Evolutionary conservation across 2,113 vertebrate species (phyloP).

Genomic region (Zosterops pallidus): DNA sequence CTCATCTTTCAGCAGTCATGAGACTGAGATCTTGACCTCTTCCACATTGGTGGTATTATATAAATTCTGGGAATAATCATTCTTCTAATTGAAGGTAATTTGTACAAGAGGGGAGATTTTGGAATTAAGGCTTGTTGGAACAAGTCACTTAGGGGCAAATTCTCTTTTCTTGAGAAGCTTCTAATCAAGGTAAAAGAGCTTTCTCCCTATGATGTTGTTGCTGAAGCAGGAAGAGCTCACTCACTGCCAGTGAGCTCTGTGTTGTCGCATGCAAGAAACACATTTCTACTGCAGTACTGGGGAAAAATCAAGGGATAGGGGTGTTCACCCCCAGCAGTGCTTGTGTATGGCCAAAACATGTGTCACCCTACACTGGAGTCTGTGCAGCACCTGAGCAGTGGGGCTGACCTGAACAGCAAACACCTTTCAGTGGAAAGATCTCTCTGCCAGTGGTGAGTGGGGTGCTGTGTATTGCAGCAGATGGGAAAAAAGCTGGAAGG

Average conservation of each 20-base stretch:
- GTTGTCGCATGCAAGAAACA: background rate
- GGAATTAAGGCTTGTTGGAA: background rate
- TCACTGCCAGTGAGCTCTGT: background rate
- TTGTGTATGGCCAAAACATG: background rate
- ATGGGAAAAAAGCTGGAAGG: background rate
- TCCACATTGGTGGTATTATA: background rate
- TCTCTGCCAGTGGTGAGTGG: background rate
- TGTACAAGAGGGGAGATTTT: background rate
- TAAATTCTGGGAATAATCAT: slow-evolving; percentile 3
- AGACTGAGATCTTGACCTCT: background rate
- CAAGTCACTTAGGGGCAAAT: background rate
- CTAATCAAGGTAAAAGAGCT: background rate
- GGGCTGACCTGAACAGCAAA: background rate
- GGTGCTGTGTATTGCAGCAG: background rate
- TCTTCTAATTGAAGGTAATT: slow-evolving; percentile 3
- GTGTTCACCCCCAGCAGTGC: background rate
- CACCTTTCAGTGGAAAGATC: background rate
- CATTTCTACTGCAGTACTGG: background rate
- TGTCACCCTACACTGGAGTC: background rate
- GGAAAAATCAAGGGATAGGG: background rate
- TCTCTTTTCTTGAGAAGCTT: background rate
- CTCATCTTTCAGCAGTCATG: slow-evolving; percentile 12
- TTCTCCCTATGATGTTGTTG: background rate
- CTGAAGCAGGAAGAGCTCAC: background rate
- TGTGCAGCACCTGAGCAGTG: background rate